Base-by-base conservation (phyloP, 2,797 vertebrate genomes). In the Fistularia tabacaria region DNA sequence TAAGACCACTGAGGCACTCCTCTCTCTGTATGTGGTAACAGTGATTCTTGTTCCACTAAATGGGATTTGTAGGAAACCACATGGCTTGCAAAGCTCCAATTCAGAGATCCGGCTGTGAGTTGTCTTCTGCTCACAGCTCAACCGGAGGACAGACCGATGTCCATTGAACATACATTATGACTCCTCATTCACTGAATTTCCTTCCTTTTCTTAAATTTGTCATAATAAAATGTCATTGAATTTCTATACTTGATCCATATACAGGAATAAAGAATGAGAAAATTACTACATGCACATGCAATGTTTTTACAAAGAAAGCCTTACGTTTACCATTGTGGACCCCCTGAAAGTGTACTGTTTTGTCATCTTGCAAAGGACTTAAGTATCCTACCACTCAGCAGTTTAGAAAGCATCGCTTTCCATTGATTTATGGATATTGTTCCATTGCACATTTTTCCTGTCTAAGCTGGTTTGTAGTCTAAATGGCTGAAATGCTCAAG, bases 401-500 rank as follows among this genome's bases (percentile, higher is more conserved):
- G 14, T 9, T 15, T 45, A 59, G 51, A 59, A 49, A 67, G 80
- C 82, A 53, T 71, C 79, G 84, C 84, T 88, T 75, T 80, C 40
- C 47, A 14, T 39, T 84, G 61, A 80, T 80, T 81, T 54, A 76
- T 63, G 64, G 57, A 81, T 60, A 73, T 51, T 86, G 87, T 91
- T 90, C 89, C 75, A 87, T 83, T 90, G 82, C 85, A 91, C 86
- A 90, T 85, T 80, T 81, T 82, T 76, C 80, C 87, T 90, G 88
- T 91, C 87, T 88, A 87, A 84, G 78, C 64, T 73, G 83, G 85
- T 92, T 93, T 92, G 85, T 86, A 84, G 81, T 72, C 71, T 88
- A 90, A 92, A 91, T 88, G 90, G 82, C 81, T 88, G 85, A 92
- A 90, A 86, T 90, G 86, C 87, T 93, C 85, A 79, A 69, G 82